Evolutionary conservation across 2,888 invertebrate species (phyloP), one percentile per base, ranked within the genome.

Genomic region (Cyaniris semiargus): DNA sequence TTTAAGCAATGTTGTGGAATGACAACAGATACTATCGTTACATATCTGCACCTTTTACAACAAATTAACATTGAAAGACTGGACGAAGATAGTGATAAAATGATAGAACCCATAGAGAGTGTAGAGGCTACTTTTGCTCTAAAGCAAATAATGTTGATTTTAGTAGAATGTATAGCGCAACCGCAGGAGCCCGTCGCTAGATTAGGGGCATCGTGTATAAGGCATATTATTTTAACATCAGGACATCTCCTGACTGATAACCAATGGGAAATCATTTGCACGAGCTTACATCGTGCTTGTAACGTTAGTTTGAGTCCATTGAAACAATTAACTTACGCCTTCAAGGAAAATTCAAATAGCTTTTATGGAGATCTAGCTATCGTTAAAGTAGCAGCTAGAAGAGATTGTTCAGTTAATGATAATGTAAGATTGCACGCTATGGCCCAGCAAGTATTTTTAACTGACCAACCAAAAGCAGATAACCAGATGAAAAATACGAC

Each of bases 1-100:
- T 98, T 98, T 85, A 98, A 98, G 86, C 98, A 99, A 86, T 98
- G 98, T 86, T 98, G 98, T 85, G 98, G 99, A 10, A 96, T 98
- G 90, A 97, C 98, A 15, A 98, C 98, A 0, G 98, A 99, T 85
- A 94, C 98, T 48, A 96, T 98, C 56, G 98, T 98, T 0, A 96
- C 98, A 84, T 98, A 97, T 83, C 91, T 98, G 56, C 96, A 96
- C 81, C 96, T 96, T 83, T 95, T 97, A 58, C 96, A 96, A 87
- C 96, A 96, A 92, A 94, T 95, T 80, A 90, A 92, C 79, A 80
- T 90, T 44, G 92, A 93, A 83, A 86, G 92, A 81, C 85, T 86
- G 56, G 91, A 91, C 79, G 91, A 91, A 76, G 91, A 90, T 77
- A 89, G 86, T 78, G 93, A 94, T 58, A 81, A 81, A 72, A 87